Conservation (phyloP, 2,888 invertebrate species). For the Eristalis arbustorum region DNA sequence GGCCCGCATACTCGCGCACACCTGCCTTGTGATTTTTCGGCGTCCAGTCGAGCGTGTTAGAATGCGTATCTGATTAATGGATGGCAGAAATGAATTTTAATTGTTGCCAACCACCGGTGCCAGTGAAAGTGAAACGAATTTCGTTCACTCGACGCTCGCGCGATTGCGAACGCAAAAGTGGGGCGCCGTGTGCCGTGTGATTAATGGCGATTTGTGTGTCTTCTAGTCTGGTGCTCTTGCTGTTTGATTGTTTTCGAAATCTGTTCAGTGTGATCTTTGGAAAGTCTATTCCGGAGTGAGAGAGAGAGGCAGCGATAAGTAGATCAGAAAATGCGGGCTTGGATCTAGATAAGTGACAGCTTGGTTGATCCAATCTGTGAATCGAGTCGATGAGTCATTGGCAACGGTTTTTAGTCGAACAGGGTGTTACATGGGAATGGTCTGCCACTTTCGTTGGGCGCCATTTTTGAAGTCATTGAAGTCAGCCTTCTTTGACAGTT, state of each 20-base stretch:
- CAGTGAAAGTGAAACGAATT: slow-evolving; percentile 60
- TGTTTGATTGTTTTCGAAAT: not conserved
- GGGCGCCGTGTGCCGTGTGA: not conserved
- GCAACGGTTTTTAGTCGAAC: too few relatives aligned
- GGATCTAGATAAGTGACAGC: not conserved
- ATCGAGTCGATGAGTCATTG: too few relatives aligned
- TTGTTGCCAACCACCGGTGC: slow-evolving; percentile 53
- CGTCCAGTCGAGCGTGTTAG: slow-evolving; percentile 49
- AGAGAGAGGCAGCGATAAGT: not conserved
- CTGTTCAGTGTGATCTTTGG: not conserved
- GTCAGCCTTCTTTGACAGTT: too few relatives aligned
- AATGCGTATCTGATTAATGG: slow-evolving; percentile 70
- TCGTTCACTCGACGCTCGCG: not conserved
- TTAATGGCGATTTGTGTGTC: not conserved
- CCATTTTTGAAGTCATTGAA: too few relatives aligned
- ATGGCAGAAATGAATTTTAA: slow-evolving; percentile 50
- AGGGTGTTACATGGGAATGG: too few relatives aligned
- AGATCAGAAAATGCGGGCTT: not conserved
- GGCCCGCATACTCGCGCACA: not conserved
- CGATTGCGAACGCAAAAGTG: slow-evolving; percentile 12
- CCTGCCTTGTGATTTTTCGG: not conserved
- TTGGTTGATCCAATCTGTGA: too few relatives aligned
- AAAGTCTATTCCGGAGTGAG: not conserved
- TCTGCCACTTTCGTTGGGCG: too few relatives aligned
- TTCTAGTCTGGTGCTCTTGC: not conserved